Percentiles rank a stretch among this genome's conserved stretches.
Conservation (phyloP, 1,140 invertebrate species). For the Rhopalosiphum maidis region DNA sequence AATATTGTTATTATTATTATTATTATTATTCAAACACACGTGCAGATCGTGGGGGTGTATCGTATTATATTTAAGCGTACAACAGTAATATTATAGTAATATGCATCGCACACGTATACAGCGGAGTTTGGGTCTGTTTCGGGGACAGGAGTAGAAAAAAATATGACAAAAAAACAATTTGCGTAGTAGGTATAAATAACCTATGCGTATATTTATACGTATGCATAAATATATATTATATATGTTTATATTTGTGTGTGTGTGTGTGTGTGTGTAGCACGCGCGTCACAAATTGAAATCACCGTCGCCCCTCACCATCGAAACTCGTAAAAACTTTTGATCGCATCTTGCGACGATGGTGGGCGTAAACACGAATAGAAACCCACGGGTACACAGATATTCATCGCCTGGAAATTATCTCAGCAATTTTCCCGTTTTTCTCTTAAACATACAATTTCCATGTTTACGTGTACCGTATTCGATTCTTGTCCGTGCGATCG, state of each 20-base stretch:
- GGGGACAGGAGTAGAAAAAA: not conserved
- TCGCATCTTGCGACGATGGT: not conserved
- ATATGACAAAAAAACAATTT: constrained; percentile 16
- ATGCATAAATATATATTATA: not conserved
- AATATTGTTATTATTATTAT: not conserved
- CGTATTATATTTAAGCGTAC: constrained; percentile 5
- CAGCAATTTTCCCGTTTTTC: not conserved
- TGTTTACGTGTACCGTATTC: not conserved
- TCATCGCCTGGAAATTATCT: not conserved
- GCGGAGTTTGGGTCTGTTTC: not conserved
- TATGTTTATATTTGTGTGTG: not conserved
- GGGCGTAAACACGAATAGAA: not conserved
- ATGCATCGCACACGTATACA: not conserved
- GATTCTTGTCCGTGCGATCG: not conserved
- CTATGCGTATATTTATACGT: not conserved
- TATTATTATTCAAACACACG: not conserved
- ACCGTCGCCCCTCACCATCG: not conserved
- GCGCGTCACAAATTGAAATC: constrained; percentile 8
- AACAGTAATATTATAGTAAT: not conserved
- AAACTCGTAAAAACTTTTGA: constrained; percentile 11
- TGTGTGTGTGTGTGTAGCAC: not conserved
- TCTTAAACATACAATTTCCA: not conserved
- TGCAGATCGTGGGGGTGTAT: not conserved
- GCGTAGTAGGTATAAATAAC: not conserved
- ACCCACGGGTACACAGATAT: not conserved